phyloP scores from a whole-genome alignment of 1,140 invertebrate species.

The Drosophila nebulosa region DNA sequence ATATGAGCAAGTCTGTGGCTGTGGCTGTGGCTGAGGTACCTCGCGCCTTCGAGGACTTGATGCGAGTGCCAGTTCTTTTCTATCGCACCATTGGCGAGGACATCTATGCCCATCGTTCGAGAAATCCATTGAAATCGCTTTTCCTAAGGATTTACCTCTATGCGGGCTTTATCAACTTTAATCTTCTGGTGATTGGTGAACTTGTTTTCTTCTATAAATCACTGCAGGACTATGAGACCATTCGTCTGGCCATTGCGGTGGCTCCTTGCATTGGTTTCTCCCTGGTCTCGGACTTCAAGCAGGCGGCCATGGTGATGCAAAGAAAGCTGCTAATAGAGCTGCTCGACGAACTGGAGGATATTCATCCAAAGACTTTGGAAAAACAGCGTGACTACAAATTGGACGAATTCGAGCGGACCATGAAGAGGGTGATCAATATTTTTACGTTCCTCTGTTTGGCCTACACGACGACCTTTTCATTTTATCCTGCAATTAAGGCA shows the following conservation, averaged over 20 bases:
- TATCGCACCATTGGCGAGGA: slow-evolving; percentile 71
- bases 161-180: slow-evolving; percentile 70
- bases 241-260: slow-evolving; percentile 66
- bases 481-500: slow-evolving; percentile 67
- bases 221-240: slow-evolving; percentile 55
- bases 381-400: slow-evolving; percentile 49
- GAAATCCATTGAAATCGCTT: slow-evolving; percentile 19
- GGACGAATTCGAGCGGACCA: slow-evolving; percentile 44
- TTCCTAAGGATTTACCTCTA: slow-evolving; percentile 57
- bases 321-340: slow-evolving; percentile 36
- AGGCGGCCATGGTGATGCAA: slow-evolving; percentile 43
- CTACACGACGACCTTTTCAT: slow-evolving; percentile 61
- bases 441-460: slow-evolving; percentile 63
- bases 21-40: background rate
- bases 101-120: slow-evolving; percentile 66
- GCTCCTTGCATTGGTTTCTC: slow-evolving; percentile 76
- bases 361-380: slow-evolving; percentile 53
- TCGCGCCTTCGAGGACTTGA: slow-evolving; percentile 52
- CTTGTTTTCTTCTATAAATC: slow-evolving; percentile 62
- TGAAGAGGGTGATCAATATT: slow-evolving; percentile 64
- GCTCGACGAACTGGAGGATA: slow-evolving; percentile 61
- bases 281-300: slow-evolving; percentile 67
- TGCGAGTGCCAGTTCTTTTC: slow-evolving; percentile 60
- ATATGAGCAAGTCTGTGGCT: slow-evolving; percentile 20
- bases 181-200: slow-evolving; percentile 60